Evolutionary conservation across 2,797 vertebrate genomes (phyloP).

Genomic region (Danio kyathit): DNA sequence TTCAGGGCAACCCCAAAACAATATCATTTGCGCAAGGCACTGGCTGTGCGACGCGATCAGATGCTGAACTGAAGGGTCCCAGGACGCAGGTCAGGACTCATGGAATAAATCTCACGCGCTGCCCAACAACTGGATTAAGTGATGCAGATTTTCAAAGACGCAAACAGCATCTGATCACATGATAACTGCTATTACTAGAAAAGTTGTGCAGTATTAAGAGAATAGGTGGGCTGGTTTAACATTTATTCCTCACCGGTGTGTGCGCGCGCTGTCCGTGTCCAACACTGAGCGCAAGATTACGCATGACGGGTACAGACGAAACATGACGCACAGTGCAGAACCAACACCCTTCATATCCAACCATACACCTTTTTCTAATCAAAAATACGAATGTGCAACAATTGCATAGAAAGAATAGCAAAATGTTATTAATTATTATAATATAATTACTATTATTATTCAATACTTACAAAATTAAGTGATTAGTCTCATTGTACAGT

Average conservation of each 20-base stretch:
- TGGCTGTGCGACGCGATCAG: neutral
- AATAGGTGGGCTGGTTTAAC: neutral
- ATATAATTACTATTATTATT: too few species aligned
- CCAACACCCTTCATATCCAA: slow-evolving; percentile 9
- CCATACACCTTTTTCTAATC: neutral
- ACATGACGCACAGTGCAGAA: slow-evolving; percentile 32
- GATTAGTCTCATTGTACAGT: too few species aligned
- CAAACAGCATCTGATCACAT: neutral
- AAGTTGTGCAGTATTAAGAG: neutral
- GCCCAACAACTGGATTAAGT: slow-evolving; percentile 8
- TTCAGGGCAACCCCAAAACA: neutral
- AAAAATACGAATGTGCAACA: neutral
- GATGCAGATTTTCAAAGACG: neutral
- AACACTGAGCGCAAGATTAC: slow-evolving; percentile 29
- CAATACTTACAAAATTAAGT: too few species aligned
- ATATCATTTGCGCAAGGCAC: neutral
- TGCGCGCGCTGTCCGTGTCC: neutral
- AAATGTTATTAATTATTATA: too few species aligned
- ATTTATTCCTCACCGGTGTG: slow-evolving; percentile 1
- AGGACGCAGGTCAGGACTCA: neutral
- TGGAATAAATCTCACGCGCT: neutral
- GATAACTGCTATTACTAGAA: neutral
- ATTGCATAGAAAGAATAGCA: neutral
- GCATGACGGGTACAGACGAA: slow-evolving; percentile 27
- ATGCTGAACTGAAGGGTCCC: neutral